These are phyloP conservation scores for Anolis carolinensis DNA, from an alignment of 2,113 vertebrate genomes.

Conservation along the genomic window DNA sequence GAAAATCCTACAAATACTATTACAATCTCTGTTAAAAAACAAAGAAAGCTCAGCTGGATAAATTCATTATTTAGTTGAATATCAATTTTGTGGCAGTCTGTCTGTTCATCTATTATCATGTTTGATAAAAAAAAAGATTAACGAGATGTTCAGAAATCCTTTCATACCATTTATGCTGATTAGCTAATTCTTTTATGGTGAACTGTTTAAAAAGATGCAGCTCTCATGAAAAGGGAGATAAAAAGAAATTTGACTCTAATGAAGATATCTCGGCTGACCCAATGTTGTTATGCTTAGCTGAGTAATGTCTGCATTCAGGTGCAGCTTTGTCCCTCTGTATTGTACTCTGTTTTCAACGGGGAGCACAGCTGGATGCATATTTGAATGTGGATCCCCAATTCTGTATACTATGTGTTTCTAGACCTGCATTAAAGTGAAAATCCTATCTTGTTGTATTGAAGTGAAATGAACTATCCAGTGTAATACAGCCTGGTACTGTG, in stretches of 20 bases:
- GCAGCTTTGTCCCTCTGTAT: not conserved
- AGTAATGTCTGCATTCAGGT: not conserved
- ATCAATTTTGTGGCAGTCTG: not conserved
- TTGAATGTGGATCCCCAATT: not conserved
- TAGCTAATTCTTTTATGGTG: too few species aligned
- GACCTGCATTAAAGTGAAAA: too few species aligned
- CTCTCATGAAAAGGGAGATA: not conserved
- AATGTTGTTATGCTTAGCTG: not conserved
- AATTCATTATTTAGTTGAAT: not conserved
- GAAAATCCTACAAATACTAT: not conserved
- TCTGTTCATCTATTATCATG: too few species aligned
- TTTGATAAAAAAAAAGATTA: too few species aligned
- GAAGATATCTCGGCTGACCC: not conserved
- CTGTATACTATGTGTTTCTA: too few species aligned
- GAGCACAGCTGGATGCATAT: not conserved
- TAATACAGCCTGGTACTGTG: too few species aligned
- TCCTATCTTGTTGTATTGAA: too few species aligned
- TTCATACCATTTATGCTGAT: not conserved
- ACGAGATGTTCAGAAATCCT: too few species aligned
- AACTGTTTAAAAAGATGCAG: not conserved
- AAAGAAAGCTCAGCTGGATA: not conserved
- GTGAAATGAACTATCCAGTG: too few species aligned
- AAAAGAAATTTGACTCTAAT: not conserved
- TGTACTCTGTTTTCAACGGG: not conserved
- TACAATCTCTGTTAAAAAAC: not conserved